These are phyloP conservation scores for Oxyura jamaicensis DNA, from an alignment of 2,113 vertebrate genomes.

Conservation along the genomic window DNA sequence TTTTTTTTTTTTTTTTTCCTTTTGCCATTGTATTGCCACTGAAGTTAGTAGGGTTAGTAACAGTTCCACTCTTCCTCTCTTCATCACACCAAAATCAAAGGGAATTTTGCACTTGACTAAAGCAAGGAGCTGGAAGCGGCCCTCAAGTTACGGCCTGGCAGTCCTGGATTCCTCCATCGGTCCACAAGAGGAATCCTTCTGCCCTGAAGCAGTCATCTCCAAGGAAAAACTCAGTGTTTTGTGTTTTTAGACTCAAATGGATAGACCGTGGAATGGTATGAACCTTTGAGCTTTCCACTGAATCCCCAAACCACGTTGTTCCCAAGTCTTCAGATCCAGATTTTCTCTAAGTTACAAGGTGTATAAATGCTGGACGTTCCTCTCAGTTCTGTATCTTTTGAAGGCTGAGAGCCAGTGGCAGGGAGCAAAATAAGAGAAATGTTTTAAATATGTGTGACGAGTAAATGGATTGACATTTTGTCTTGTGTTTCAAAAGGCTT, in stretches of 20 bases:
- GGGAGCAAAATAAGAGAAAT: neutral
- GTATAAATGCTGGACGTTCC: neutral
- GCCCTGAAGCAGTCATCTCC: neutral
- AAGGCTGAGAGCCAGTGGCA: neutral
- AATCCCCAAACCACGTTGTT: neutral
- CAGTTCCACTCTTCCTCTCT: neutral
- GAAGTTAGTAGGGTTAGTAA: neutral
- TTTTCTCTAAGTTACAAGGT: neutral
- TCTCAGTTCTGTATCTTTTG: neutral
- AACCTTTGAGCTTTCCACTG: neutral
- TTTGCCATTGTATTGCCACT: neutral
- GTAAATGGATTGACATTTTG: conserved; percentile 48
- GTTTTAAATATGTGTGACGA: conserved; percentile 1
- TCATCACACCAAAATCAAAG: neutral
- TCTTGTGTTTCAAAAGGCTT: conserved; percentile 56
- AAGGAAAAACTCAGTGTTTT: neutral
- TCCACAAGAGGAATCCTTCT: neutral
- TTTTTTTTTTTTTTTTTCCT: neutral
- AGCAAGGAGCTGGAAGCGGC: neutral
- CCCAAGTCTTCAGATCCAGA: neutral
- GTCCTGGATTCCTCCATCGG: neutral
- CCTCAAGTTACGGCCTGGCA: neutral
- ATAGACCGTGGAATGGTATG: neutral
- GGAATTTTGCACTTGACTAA: neutral
- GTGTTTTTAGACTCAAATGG: neutral